Evolutionary conservation across 2,888 invertebrate genomes (phyloP), one percentile per base, ranked within the genome.

Genomic region (Cylindroiulus punctatus): DNA sequence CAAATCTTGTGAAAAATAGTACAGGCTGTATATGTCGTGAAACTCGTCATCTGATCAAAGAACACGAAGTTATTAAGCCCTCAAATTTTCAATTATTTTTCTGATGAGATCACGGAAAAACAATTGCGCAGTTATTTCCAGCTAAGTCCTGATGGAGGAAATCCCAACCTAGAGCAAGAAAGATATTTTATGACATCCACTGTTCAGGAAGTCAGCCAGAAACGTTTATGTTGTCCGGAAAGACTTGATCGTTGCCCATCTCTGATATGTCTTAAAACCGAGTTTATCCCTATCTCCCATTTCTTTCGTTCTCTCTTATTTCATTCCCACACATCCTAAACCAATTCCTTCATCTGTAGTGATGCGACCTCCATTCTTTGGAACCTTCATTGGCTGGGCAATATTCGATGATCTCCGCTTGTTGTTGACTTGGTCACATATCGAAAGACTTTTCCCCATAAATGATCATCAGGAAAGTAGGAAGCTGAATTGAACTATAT

Each of bases 161-260:
- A 82, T 82, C 82, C 82, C 22, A 82, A 82, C 82, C 82, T 36
- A 40, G 17, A 82, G 82, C 42, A 42, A 36, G 82, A 82, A 82
- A 82, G 82, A 82, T 82, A 81, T 82, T 82, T 82, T 82, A 82
- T 82, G 32, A 82, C n/a, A 82, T 65, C 17, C 17, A 82, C 14
- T 82, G 42, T 40, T 40, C 36, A 36, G 82, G 82, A 82, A 82
- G 82, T 82, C 82, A 82, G 82, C 36, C 82, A 82, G 82, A 82
- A 82, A 82, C 82, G 36, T 82, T 82, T 82, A 82, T 36, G 32
- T 82, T 82, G 82, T 82, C 82, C 82, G 82, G 82, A 82, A 82
- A 82, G 82, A 36, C 82, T 82, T 82, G 82, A 82, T 82, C 82
- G 82, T 36, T 82, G 82, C 42, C 82, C 82, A 82, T 36, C 42